These are phyloP conservation scores for Oreortyx pictus DNA, from an alignment of 2,797 vertebrate species.

Conservation along the genomic window DNA sequence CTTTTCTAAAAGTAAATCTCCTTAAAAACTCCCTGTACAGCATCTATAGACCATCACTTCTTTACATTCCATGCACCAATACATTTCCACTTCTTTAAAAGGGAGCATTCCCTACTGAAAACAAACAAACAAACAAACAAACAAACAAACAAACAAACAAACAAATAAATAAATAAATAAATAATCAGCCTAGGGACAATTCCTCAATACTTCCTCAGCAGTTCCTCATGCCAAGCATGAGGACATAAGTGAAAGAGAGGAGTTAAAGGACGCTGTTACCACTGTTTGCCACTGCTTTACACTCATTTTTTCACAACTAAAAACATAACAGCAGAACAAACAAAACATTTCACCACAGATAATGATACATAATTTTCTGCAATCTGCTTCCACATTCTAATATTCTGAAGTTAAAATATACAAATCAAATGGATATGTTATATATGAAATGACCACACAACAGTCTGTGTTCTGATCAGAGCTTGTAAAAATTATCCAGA, in stretches of 20 bases:
- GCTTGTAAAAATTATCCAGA: background rate
- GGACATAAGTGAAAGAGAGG: background rate
- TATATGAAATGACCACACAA: background rate
- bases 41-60: background rate
- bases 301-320: background rate
- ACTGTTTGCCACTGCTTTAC: background rate
- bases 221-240: too few species aligned
- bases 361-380: background rate
- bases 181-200: background rate
- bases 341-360: background rate
- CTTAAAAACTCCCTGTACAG: background rate
- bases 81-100: background rate
- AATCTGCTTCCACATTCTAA: background rate
- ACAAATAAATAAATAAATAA: too few species aligned
- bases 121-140: too few species aligned
- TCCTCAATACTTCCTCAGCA: background rate
- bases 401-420: background rate
- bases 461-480: background rate
- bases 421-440: background rate
- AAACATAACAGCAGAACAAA: background rate
- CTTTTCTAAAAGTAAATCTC: background rate
- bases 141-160: too few species aligned
- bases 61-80: background rate
- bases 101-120: background rate
- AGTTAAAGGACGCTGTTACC: background rate